Conservation (phyloP, 2,888 invertebrate genomes). For the Coremacera marginata region DNA sequence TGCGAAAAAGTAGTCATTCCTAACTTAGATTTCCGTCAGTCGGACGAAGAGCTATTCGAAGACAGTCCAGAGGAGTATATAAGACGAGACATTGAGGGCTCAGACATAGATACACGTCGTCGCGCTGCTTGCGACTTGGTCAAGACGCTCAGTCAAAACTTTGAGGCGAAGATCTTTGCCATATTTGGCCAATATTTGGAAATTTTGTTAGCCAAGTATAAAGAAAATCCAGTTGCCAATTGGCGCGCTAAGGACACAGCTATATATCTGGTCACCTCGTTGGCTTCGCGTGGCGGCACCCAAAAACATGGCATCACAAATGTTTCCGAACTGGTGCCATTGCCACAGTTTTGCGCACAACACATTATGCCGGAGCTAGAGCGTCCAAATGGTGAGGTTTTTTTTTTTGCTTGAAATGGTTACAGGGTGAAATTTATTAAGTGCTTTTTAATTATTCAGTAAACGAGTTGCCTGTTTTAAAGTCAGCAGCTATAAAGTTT, state of each 20-base stretch:
- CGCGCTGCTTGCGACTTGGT: slow-evolving; percentile 98
- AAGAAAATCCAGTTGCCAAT: slow-evolving; percentile 79
- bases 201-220: slow-evolving; percentile 77
- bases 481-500: slow-evolving; percentile 97
- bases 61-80: slow-evolving; percentile 99
- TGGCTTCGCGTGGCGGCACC: slow-evolving; percentile 91
- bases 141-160: slow-evolving; percentile 87
- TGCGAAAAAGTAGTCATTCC: slow-evolving; percentile 99
- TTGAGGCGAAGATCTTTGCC: slow-evolving; percentile 87
- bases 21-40: slow-evolving; percentile 94
- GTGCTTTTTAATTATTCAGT: slow-evolving; percentile 72
- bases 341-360: slow-evolving; percentile 88
- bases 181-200: slow-evolving; percentile 88
- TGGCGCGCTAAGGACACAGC: slow-evolving; percentile 98
- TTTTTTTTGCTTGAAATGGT: background rate
- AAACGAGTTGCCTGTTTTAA: slow-evolving; percentile 88
- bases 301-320: slow-evolving; percentile 92
- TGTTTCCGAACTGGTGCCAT: slow-evolving; percentile 89
- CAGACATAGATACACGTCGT: slow-evolving; percentile 96
- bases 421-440: background rate
- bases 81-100: slow-evolving; percentile 96
- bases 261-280: slow-evolving; percentile 94
- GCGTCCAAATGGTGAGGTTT: slow-evolving; percentile 75
- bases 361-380: slow-evolving; percentile 90
- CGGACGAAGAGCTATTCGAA: slow-evolving; percentile 96